These are phyloP conservation scores for Tinea semifulvella DNA, from an alignment of 2,888 invertebrate species.

Conservation along the genomic window DNA sequence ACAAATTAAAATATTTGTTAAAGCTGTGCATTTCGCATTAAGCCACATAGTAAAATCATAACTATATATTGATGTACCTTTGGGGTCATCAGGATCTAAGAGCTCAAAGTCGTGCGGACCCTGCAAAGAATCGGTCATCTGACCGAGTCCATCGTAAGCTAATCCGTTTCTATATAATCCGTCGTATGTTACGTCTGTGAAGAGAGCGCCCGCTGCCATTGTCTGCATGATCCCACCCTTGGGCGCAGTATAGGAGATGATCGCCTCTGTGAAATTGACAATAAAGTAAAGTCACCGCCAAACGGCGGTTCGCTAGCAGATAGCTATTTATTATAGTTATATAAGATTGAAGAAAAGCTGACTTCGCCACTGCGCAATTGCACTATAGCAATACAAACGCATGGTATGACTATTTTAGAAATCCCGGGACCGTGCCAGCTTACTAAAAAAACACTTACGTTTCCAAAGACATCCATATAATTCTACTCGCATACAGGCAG, in stretches of 20 bases:
- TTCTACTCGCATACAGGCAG: constrained; percentile 93
- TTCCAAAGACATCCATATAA: constrained; percentile 82
- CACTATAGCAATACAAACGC: too few relatives aligned
- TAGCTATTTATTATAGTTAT: too few relatives aligned
- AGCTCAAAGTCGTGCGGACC: constrained; percentile 74
- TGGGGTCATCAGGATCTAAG: constrained; percentile 65
- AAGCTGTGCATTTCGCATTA: background rate
- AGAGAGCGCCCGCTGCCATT: constrained; percentile 72
- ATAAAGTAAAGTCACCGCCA: constrained; percentile 34
- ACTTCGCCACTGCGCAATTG: too few relatives aligned
- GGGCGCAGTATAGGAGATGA: constrained; percentile 74
- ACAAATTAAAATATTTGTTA: too few relatives aligned
- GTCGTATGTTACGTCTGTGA: constrained; percentile 85
- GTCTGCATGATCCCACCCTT: constrained; percentile 70
- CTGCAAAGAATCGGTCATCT: constrained; percentile 78
- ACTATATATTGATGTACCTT: constrained; percentile 40
- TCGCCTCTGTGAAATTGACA: constrained; percentile 65
- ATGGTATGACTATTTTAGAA: background rate
- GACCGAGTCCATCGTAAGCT: constrained; percentile 79
- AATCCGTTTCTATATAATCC: constrained; percentile 66
- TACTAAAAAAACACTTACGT: constrained; percentile 32
- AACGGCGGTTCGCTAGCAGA: constrained; percentile 27
- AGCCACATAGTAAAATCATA: background rate
- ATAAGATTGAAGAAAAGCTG: too few relatives aligned
- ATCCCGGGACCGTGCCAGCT: constrained; percentile 11